Conservation (phyloP, 2,797 vertebrate genomes). For the Buphagus erythrorhynchus region DNA sequence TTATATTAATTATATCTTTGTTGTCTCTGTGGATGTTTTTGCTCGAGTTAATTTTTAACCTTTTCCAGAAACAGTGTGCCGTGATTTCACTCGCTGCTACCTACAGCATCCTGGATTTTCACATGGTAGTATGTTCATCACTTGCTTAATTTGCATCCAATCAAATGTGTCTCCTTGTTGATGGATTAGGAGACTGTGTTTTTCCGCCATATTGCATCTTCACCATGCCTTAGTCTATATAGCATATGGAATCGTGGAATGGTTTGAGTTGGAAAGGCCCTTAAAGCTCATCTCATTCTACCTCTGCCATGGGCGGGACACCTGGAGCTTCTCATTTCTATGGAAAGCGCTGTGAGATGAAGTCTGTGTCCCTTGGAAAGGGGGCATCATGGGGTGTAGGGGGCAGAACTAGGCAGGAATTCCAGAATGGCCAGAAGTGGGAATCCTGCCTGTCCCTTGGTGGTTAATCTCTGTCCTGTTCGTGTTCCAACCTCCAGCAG, state of each 20-base stretch:
- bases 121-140: not conserved
- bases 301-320: not conserved
- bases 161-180: not conserved
- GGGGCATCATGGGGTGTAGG: not conserved
- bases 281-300: not conserved
- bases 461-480: not conserved
- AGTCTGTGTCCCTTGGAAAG: not conserved
- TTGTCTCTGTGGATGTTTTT: not conserved
- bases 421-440: not conserved
- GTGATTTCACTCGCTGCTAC: not conserved
- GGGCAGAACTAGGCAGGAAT: not conserved
- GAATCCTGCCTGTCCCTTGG: not conserved
- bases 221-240: not conserved
- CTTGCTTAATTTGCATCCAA: not conserved
- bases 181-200: not conserved
- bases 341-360: not conserved
- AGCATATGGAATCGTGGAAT: not conserved
- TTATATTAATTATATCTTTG: constrained; percentile 17
- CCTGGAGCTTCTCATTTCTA: not conserved
- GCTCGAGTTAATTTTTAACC: not conserved
- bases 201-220: not conserved
- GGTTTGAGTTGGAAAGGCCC: not conserved
- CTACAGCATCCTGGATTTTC: not conserved
- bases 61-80: not conserved
- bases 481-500: constrained; percentile 77